These are phyloP conservation scores for Dynastes maya DNA, from an alignment of 2,888 invertebrate species.

Conservation along the genomic window DNA sequence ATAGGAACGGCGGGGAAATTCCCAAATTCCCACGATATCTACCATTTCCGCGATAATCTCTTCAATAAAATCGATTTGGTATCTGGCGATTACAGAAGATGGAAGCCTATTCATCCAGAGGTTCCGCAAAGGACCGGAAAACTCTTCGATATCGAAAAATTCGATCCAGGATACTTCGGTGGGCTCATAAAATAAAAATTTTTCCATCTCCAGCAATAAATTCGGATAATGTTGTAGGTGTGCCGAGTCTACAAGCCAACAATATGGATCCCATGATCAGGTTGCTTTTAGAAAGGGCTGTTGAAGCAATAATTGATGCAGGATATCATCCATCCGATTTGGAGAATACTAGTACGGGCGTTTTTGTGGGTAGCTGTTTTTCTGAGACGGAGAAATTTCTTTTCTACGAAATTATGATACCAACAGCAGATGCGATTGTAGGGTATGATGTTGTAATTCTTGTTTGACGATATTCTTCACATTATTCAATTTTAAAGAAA, in stretches of 20 bases:
- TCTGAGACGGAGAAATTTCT: conserved; percentile 81
- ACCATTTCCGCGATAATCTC: conserved; percentile 80
- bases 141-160: conserved; percentile 72
- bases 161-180: conserved; percentile 74
- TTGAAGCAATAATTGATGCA: conserved; percentile 76
- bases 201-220: neutral
- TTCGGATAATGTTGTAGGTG: conserved; percentile 58
- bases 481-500: conserved; percentile 73
- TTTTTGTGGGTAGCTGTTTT: conserved; percentile 84
- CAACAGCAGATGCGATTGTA: conserved; percentile 70
- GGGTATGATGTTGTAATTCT: conserved; percentile 69
- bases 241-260: conserved; percentile 79
- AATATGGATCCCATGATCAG: conserved; percentile 75
- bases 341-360: conserved; percentile 83
- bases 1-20: conserved; percentile 77
- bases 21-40: conserved; percentile 84
- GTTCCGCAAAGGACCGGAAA: conserved; percentile 80
- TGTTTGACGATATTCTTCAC: neutral
- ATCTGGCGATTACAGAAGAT: conserved; percentile 84
- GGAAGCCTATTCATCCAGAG: conserved; percentile 78
- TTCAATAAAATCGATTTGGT: conserved; percentile 88
- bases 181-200: conserved; percentile 55
- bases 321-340: conserved; percentile 79
- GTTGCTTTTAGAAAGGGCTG: conserved; percentile 74
- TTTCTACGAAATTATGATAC: conserved; percentile 69